A percentile compares a stretch with the other conserved stretches of the same genome.
Conservation (phyloP, 2,113 vertebrate genomes). For the Cavia aperea region DNA sequence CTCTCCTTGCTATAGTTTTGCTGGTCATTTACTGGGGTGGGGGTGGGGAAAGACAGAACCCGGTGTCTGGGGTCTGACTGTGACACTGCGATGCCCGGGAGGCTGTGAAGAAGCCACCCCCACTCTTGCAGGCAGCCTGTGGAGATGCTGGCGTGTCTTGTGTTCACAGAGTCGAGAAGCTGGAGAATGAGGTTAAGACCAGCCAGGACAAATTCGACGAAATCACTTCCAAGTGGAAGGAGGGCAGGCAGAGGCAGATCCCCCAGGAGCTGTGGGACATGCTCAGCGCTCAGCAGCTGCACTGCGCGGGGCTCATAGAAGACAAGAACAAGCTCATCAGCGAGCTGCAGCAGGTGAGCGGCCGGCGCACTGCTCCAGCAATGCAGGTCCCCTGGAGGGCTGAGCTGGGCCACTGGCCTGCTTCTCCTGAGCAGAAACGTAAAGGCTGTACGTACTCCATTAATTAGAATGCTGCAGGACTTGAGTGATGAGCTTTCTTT, state of each 20-base stretch:
- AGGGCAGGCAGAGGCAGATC: conserved; percentile 66
- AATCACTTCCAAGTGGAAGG: conserved; percentile 78
- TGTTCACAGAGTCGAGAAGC: conserved; percentile 74
- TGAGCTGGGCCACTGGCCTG: background rate
- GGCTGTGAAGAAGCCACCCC: background rate
- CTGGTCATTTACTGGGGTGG: background rate
- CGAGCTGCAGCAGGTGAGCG: conserved; percentile 83
- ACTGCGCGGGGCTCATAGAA: conserved; percentile 77
- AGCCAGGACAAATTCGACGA: conserved; percentile 81
- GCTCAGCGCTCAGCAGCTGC: conserved; percentile 79
- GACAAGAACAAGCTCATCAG: conserved; percentile 84
- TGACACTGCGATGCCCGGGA: background rate
- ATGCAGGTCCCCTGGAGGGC: fast-evolving
- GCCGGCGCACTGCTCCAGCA: fast-evolving
- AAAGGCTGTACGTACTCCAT: background rate
- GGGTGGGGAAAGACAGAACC: background rate
- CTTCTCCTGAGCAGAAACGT: background rate
- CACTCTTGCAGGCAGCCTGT: conserved; percentile 56
- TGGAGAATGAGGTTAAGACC: conserved; percentile 76
- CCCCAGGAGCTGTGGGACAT: conserved; percentile 81
- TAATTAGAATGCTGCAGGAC: background rate
- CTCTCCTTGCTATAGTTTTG: background rate
- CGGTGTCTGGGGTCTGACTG: fast-evolving
- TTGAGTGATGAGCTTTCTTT: background rate
- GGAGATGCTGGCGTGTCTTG: conserved; percentile 52